A percentile compares a stretch with the other conserved stretches of the same genome.
Evolutionary conservation across 64 coral and sea anemone species (phyloP).

Genomic region (Exaiptasia diaphana): DNA sequence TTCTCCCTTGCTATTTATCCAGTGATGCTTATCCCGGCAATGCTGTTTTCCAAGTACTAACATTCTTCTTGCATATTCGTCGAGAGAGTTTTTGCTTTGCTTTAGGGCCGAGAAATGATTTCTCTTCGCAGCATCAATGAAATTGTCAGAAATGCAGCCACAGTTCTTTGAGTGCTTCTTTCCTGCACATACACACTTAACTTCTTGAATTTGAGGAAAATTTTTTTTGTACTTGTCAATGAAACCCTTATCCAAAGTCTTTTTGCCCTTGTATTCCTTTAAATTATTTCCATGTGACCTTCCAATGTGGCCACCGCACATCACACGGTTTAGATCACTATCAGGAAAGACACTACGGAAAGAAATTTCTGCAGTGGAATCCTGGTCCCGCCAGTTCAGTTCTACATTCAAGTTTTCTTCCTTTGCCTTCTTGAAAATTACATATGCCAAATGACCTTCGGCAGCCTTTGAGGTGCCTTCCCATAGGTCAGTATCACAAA

Average conservation of each 20-base stretch:
- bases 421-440: background rate
- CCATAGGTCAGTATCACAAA: background rate
- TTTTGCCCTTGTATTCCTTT: background rate
- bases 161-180: background rate
- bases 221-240: background rate
- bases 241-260: background rate
- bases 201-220: background rate
- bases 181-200: background rate
- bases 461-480: background rate
- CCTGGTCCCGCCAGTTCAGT: constrained; percentile 11
- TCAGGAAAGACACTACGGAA: constrained; percentile 4
- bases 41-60: constrained; percentile 14
- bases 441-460: background rate
- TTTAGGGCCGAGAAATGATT: constrained; percentile 47
- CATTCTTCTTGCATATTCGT: constrained; percentile 40
- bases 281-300: constrained; percentile 26
- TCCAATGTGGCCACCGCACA: constrained; percentile 20
- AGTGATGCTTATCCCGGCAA: background rate
- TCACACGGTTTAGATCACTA: background rate
- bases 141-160: background rate
- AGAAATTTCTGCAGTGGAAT: constrained; percentile 27
- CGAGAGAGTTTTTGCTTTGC: constrained; percentile 1
- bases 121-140: constrained; percentile 20
- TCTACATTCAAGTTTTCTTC: background rate
- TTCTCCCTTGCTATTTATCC: background rate